Evolutionary conservation across 1,140 invertebrate species (phyloP).

Genomic region (Cherax quadricarinatus): DNA sequence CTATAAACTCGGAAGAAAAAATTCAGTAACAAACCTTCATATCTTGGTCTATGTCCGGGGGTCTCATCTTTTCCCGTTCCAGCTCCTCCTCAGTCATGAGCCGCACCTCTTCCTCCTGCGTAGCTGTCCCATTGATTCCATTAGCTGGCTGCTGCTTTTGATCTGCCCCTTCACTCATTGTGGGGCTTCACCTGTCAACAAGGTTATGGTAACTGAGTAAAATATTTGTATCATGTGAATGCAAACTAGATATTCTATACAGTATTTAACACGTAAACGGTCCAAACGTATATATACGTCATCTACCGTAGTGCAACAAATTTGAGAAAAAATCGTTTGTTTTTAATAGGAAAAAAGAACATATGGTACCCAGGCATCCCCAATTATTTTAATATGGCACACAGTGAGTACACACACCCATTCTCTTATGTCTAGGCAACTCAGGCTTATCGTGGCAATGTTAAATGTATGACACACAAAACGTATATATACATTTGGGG

Average conservation of each 20-base stretch:
- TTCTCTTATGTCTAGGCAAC: no score
- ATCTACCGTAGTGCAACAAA: neutral
- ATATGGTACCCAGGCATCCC: no score
- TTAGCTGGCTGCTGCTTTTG: constrained; percentile 51
- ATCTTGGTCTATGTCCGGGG: constrained; percentile 73
- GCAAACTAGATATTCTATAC: neutral
- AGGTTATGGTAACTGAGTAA: neutral
- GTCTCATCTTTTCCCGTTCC: constrained; percentile 72
- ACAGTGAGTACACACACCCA: no score
- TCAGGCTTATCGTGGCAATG: no score
- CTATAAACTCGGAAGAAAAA: no score
- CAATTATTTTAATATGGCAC: no score
- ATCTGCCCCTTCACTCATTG: constrained; percentile 62
- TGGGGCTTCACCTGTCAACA: constrained; percentile 24
- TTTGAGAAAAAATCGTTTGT: no score
- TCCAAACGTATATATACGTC: no score
- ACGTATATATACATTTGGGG: no score
- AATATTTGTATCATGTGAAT: neutral
- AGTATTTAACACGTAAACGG: no score
- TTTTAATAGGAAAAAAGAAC: no score
- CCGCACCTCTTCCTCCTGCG: constrained; percentile 69
- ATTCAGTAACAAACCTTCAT: constrained; percentile 69
- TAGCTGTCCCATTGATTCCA: constrained; percentile 65
- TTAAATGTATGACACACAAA: no score
- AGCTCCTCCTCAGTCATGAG: constrained; percentile 74